phyloP scores from a whole-genome alignment of 1,140 invertebrate genomes.

The Bacillus rossius region DNA sequence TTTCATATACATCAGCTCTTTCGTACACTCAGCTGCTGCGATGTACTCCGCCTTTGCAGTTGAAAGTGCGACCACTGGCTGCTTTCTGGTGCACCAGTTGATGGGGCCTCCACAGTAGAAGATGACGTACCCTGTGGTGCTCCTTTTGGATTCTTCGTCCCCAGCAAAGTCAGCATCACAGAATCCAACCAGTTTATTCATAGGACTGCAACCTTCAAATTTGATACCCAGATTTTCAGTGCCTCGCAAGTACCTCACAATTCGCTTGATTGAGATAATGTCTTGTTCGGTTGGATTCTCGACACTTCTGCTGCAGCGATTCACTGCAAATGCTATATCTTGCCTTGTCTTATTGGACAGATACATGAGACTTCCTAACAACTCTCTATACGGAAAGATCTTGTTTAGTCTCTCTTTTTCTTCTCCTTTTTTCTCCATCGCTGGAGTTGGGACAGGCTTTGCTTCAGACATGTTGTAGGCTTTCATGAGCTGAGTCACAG shows the following conservation, averaged over 20 bases:
- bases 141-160: conserved; percentile 24
- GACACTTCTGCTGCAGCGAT: conserved; percentile 13
- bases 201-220: not conserved
- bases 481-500: conserved; percentile 8
- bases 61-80: conserved; percentile 24
- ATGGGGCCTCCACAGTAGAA: conserved; percentile 26
- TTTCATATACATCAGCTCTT: conserved; percentile 13
- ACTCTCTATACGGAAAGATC: conserved; percentile 18
- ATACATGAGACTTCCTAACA: conserved; percentile 16
- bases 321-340: conserved; percentile 24
- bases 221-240: conserved; percentile 21
- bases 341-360: conserved; percentile 8
- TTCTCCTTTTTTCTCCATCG: conserved; percentile 3
- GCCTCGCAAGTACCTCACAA: conserved; percentile 30
- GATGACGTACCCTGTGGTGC: conserved; percentile 33
- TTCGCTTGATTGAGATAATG: conserved; percentile 28
- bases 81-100: conserved; percentile 28
- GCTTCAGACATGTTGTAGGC: conserved; percentile 6
- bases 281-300: conserved; percentile 15
- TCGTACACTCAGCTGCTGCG: conserved; percentile 19
- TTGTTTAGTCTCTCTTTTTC: not conserved
- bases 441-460: conserved; percentile 1
- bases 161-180: conserved; percentile 35
- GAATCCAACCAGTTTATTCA: conserved; percentile 17
- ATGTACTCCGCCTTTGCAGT: conserved; percentile 33